Evolutionary conservation across 2,888 invertebrate species (phyloP).

Genomic region (Leucophenga montana): DNA sequence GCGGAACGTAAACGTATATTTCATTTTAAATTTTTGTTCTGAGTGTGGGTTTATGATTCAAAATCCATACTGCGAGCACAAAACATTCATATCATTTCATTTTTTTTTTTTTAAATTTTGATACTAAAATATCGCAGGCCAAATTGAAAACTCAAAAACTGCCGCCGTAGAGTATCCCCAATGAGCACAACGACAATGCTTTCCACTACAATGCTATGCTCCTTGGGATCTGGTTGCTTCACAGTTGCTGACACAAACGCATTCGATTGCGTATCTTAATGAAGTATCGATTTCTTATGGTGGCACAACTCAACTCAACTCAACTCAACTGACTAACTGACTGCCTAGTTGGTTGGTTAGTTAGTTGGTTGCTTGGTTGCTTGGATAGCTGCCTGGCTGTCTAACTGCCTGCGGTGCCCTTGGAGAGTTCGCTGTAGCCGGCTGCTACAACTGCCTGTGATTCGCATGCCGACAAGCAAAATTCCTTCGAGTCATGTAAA

Average conservation of each 20-base stretch:
- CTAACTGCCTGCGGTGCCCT: slow-evolving; percentile 3
- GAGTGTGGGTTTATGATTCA: too few relatives aligned
- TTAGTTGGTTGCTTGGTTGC: not conserved
- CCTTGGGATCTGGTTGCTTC: too few relatives aligned
- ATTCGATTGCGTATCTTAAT: slow-evolving; percentile 54
- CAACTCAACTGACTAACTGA: slow-evolving; percentile 26
- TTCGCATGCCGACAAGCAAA: slow-evolving; percentile 37
- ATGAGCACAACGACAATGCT: too few relatives aligned
- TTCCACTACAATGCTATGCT: not conserved
- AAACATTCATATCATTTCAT: too few relatives aligned
- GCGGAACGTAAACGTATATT: too few relatives aligned
- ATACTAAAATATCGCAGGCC: not conserved
- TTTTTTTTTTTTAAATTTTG: not conserved
- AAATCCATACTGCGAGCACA: too few relatives aligned
- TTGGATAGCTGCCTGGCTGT: not conserved
- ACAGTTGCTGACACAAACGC: slow-evolving; percentile 27
- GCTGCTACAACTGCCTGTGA: too few relatives aligned
- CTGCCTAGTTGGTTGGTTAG: too few relatives aligned
- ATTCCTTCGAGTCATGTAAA: slow-evolving; percentile 67
- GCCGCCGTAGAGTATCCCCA: slow-evolving; percentile 11
- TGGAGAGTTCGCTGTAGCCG: not conserved
- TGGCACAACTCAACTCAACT: too few relatives aligned
- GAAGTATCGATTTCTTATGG: slow-evolving; percentile 64
- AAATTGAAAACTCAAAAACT: not conserved
- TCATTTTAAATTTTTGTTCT: too few relatives aligned